Percentiles rank a stretch among this genome's conserved stretches.
phyloP scores from a whole-genome alignment of 2,797 vertebrate species.

The Phoeniculus purpureus region DNA sequence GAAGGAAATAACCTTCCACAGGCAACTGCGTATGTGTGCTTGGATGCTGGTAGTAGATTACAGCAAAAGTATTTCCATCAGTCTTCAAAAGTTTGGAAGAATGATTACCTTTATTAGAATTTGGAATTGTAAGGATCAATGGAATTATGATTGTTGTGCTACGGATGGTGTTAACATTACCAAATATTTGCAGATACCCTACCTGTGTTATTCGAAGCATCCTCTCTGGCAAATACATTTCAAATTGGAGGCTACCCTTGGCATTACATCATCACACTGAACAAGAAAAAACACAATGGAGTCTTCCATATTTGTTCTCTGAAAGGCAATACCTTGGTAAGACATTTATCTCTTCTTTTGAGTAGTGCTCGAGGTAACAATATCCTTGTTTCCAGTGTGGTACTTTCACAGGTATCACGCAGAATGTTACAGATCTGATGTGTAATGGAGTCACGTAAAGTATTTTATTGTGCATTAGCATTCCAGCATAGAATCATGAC shows the following conservation, averaged over 20 bases:
- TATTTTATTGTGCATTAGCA: background rate
- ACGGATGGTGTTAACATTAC: slow-evolving; percentile 53
- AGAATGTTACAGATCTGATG: background rate
- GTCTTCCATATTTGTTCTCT: slow-evolving; percentile 92
- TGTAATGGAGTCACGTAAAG: background rate
- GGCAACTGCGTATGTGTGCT: background rate
- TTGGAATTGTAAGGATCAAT: slow-evolving; percentile 27
- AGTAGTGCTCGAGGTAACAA: background rate
- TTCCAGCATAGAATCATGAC: no score
- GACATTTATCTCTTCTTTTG: background rate
- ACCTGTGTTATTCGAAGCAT: slow-evolving; percentile 90
- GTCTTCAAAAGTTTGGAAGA: slow-evolving; percentile 23
- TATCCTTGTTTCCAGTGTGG: background rate
- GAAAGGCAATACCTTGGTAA: slow-evolving; percentile 89
- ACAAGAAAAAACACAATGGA: slow-evolving; percentile 88
- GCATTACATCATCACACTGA: slow-evolving; percentile 97
- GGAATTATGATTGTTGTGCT: slow-evolving; percentile 46
- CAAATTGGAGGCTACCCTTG: slow-evolving; percentile 95
- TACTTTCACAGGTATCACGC: background rate
- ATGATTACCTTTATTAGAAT: background rate
- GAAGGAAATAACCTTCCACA: background rate
- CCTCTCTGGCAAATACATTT: slow-evolving; percentile 88
- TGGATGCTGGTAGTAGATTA: background rate
- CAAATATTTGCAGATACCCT: slow-evolving; percentile 82
- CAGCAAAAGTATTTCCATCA: background rate